A percentile compares a stretch with the other conserved stretches of the same genome.
phyloP scores from a whole-genome alignment of 64 coral and sea anemone genomes.

The Montipora capricornis region DNA sequence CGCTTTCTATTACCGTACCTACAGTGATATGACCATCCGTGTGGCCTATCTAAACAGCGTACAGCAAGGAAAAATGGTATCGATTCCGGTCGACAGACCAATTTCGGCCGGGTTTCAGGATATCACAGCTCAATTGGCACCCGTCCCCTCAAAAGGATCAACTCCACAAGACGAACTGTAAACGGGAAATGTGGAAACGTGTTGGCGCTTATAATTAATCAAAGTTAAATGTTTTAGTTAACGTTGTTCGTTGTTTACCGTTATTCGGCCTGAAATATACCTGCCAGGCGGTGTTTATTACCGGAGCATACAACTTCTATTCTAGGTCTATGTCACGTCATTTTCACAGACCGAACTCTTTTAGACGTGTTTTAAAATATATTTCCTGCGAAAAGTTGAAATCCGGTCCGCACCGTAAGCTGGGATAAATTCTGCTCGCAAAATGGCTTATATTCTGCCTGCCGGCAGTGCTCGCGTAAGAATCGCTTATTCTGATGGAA shows the following conservation, averaged over 20 bases:
- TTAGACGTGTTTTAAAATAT: too few relatives aligned
- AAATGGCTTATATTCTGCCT: too few relatives aligned
- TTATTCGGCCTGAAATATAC: background rate
- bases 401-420: too few relatives aligned
- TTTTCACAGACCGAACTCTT: too few relatives aligned
- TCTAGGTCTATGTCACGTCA: too few relatives aligned
- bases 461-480: too few relatives aligned
- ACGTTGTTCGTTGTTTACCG: background rate
- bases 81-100: background rate
- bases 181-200: background rate
- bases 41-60: constrained; percentile 34
- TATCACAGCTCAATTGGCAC: background rate
- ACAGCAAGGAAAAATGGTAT: constrained; percentile 25
- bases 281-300: too few relatives aligned
- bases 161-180: background rate
- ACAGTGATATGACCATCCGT: constrained; percentile 37
- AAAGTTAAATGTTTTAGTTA: too few relatives aligned
- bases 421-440: too few relatives aligned
- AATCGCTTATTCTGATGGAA: too few relatives aligned
- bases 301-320: too few relatives aligned
- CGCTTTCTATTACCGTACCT: constrained; percentile 39
- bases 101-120: constrained; percentile 22
- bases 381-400: too few relatives aligned
- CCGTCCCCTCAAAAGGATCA: background rate
- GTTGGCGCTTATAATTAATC: background rate